Conservation (phyloP, 2,888 invertebrate species). For the Andrena bucephala region DNA sequence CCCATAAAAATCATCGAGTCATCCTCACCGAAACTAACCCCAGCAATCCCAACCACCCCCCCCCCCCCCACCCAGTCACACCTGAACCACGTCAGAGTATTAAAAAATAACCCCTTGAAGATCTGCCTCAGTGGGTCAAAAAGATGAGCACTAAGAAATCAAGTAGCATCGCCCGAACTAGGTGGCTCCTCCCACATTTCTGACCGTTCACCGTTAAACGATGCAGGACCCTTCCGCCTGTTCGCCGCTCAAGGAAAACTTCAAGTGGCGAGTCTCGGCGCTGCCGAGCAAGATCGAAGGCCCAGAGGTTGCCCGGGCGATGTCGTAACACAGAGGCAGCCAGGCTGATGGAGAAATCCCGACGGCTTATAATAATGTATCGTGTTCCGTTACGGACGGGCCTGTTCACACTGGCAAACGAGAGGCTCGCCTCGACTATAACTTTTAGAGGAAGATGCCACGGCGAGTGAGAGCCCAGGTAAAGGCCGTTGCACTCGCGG, state of each 20-base stretch:
- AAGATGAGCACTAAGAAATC: no score
- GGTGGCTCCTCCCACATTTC: no score
- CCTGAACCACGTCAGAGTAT: no score
- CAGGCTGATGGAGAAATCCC: conserved; percentile 54
- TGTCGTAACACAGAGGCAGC: conserved; percentile 43
- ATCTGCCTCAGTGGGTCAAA: no score
- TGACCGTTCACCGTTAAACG: no score
- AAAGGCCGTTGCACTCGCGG: conserved; percentile 82
- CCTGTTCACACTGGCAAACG: conserved; percentile 58
- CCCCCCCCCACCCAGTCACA: no score
- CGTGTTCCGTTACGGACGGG: conserved; percentile 67
- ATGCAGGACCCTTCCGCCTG: background rate
- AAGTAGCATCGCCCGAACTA: no score
- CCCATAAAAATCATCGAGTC: no score
- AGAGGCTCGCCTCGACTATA: conserved; percentile 61
- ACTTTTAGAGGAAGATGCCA: conserved; percentile 63
- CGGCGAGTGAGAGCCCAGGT: conserved; percentile 74
- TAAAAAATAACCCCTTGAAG: no score
- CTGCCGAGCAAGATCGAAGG: conserved; percentile 6
- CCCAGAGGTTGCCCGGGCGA: background rate
- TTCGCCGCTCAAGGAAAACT: conserved; percentile 1
- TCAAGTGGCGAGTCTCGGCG: background rate
- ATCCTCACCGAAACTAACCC: no score
- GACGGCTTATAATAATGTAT: conserved; percentile 46
- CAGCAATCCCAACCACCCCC: no score